These are phyloP conservation scores for Eonycteris spelaea DNA, from an alignment of 2,113 vertebrate species.

Conservation along the genomic window DNA sequence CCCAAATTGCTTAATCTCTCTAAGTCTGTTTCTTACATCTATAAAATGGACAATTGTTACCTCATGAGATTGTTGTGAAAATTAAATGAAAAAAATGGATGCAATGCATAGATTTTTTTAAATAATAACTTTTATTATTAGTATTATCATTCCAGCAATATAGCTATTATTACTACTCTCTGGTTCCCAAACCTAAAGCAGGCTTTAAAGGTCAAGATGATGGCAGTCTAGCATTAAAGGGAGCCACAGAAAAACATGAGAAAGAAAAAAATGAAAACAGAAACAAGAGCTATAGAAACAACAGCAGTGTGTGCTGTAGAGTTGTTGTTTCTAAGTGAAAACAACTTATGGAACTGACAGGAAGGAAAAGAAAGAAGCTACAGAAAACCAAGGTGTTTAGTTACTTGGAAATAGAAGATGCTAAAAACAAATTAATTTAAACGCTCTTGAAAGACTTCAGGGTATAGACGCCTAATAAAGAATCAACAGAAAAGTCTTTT, in stretches of 20 bases:
- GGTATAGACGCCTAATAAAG: not conserved
- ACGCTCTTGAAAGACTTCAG: not conserved
- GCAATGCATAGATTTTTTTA: slow-evolving; percentile 5
- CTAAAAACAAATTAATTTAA: slow-evolving; percentile 36
- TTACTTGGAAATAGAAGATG: slow-evolving; percentile 24
- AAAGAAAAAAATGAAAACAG: not conserved
- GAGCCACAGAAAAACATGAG: not conserved
- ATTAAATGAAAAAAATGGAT: slow-evolving; percentile 51
- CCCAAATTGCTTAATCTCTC: slow-evolving; percentile 29
- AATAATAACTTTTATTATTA: not conserved
- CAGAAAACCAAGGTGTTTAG: not conserved
- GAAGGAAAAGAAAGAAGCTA: not conserved
- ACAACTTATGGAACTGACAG: not conserved
- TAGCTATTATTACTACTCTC: not conserved
- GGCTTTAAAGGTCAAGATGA: not conserved
- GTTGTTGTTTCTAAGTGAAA: not conserved
- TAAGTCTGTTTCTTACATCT: slow-evolving; percentile 4
- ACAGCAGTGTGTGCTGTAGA: not conserved
- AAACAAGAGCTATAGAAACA: not conserved
- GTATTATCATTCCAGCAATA: not conserved
- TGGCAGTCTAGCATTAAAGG: not conserved
- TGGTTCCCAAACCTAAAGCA: not conserved
- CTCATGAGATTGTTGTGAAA: not conserved
- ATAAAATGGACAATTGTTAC: slow-evolving; percentile 20
- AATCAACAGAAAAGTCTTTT: slow-evolving; percentile 9